These are phyloP conservation scores for Minunthozetes semirufus DNA, from an alignment of 2,888 invertebrate genomes.

Conservation along the genomic window DNA sequence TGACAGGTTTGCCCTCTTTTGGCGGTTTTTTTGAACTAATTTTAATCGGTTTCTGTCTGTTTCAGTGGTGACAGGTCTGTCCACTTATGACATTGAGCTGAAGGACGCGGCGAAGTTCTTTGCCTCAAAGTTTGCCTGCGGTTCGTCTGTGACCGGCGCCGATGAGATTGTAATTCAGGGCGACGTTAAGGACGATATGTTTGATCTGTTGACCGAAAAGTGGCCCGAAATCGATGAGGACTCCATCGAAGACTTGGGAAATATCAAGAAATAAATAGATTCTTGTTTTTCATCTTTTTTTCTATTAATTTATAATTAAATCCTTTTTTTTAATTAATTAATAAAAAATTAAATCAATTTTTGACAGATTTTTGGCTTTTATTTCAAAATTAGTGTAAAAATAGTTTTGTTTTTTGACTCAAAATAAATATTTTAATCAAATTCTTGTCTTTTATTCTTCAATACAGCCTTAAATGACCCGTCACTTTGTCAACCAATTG, in stretches of 20 bases:
- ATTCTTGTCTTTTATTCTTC: background rate
- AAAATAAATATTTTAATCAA: background rate
- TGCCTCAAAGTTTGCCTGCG: constrained; percentile 95
- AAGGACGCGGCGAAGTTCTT: constrained; percentile 97
- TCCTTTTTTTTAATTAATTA: background rate
- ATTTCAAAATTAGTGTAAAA: background rate
- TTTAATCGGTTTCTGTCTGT: background rate
- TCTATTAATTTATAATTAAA: background rate
- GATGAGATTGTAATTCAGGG: constrained; percentile 99
- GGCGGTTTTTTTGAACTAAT: background rate
- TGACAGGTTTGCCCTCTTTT: constrained; percentile 56
- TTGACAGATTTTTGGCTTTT: background rate
- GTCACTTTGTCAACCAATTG: constrained; percentile 40
- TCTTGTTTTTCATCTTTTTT: background rate
- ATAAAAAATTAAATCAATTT: background rate
- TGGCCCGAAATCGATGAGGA: constrained; percentile 96
- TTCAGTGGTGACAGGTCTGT: constrained; percentile 80
- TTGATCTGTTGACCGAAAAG: constrained; percentile 95
- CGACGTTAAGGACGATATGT: constrained; percentile 95
- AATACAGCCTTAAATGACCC: constrained; percentile 41
- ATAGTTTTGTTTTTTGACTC: background rate
- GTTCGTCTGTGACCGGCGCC: constrained; percentile 96
- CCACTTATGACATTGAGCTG: constrained; percentile 91
- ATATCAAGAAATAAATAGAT: constrained; percentile 61
- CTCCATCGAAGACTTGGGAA: constrained; percentile 82